Evolutionary conservation across 2,888 invertebrate genomes (phyloP), one percentile per base, ranked within the genome.

Genomic region (Leptodirus hochenwartii): DNA sequence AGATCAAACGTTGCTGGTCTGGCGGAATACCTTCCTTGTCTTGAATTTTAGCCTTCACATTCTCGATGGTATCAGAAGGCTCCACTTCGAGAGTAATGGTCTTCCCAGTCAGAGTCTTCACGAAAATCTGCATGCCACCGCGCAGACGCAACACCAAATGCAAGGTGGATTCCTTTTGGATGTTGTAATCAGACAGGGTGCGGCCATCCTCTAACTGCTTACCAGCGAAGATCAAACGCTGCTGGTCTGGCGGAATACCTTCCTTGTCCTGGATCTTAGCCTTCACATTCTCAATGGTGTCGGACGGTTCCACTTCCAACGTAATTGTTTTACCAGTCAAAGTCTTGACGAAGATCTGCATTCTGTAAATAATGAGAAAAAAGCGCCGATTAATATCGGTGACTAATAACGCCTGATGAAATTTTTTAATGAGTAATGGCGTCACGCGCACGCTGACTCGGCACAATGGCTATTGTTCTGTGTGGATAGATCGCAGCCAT

Each of bases 21-120:
- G 84, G 84, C 1, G 85, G 84, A 43, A 85, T 84, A 29, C 85
- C 85, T 53, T 85, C 85, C 55, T 85, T 87, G 43, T 85, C 82
- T 49, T 85, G 82, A 43, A 85, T 84, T 53, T 85, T 85, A 0
- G 81, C 79, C 53, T 90, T 90, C 10, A 90, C 87, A 70, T 90
- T 88, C 60, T 90, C 88, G 45, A 90, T 88, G 5, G 84, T 81
- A 51, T 90, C 87, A 1, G 82, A 81, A 29, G 87, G 78, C 43
- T 70, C 68, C 1, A 64, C 62, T 44, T 63, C 62, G 1, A 64
- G 37, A 0, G 64, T 63, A 39, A 65, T 67, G 13, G 66, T 66
- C 43, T 67, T 66, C 3, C 66, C 65, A n/a, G 65, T 66, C 10
- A 66, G 41, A 0, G 66, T 65, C 39, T 66, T 66, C 2, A 59